Conservation (phyloP, 2,797 vertebrate genomes). For the Heliangelus exortis region DNA sequence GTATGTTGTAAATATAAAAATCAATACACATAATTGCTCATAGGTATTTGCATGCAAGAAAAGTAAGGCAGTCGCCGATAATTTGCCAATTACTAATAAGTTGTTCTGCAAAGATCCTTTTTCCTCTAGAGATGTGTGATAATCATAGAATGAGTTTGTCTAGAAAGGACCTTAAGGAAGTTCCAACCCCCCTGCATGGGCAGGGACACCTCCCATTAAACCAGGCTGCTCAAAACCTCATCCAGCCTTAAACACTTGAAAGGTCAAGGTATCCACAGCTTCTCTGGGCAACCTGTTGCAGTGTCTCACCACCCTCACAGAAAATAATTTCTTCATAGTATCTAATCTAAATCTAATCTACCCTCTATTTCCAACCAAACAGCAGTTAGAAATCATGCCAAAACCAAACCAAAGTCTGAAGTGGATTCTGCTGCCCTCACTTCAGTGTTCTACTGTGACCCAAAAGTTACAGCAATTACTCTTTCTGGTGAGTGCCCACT, state of each 20-base stretch:
- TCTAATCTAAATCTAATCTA: too few species aligned
- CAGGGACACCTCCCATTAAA: too few species aligned
- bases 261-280: too few species aligned
- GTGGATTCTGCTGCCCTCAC: neutral
- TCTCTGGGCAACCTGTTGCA: too few species aligned
- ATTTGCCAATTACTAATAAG: slow-evolving; percentile 39
- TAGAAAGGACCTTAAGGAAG: too few species aligned
- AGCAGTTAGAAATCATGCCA: neutral
- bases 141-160: too few species aligned
- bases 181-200: too few species aligned
- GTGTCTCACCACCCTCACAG: too few species aligned
- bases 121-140: neutral
- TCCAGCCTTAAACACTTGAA: too few species aligned
- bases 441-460: neutral
- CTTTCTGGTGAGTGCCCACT: neutral
- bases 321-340: too few species aligned
- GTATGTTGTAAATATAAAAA: slow-evolving; percentile 21
- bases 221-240: too few species aligned
- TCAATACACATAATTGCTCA: slow-evolving; percentile 2
- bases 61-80: slow-evolving; percentile 46
- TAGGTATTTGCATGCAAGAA: slow-evolving; percentile 47
- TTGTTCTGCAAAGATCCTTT: slow-evolving; percentile 29
- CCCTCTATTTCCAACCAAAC: neutral
- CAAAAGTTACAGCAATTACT: neutral
- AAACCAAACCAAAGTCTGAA: neutral